These are phyloP conservation scores for Pachliopta kotzebuea DNA, from an alignment of 2,888 invertebrate genomes.

Conservation along the genomic window DNA sequence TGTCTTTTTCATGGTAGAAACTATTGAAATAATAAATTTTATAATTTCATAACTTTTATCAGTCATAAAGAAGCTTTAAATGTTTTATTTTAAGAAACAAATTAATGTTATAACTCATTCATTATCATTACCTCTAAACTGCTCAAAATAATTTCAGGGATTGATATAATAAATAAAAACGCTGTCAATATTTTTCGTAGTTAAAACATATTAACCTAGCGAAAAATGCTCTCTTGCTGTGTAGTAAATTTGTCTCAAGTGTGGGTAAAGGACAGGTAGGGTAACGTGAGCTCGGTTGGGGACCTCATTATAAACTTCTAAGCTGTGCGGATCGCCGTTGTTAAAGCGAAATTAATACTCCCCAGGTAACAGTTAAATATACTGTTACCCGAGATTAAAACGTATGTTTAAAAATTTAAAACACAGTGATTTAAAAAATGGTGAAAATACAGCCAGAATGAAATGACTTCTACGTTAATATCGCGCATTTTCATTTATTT, in stretches of 20 bases:
- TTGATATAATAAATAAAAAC: background rate
- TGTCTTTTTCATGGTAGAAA: too few relatives aligned
- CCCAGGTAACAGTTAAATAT: slow-evolving; percentile 13
- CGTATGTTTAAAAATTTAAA: slow-evolving; percentile 4
- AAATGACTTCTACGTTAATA: too few relatives aligned
- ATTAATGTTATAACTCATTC: too few relatives aligned
- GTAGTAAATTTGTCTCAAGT: slow-evolving; percentile 25
- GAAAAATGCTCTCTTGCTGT: slow-evolving; percentile 5
- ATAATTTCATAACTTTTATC: too few relatives aligned
- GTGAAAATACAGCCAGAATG: too few relatives aligned
- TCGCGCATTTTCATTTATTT: too few relatives aligned
- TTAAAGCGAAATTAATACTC: slow-evolving; percentile 26
- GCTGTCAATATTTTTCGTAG: background rate
- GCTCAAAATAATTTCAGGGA: too few relatives aligned
- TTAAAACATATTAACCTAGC: slow-evolving; percentile 1
- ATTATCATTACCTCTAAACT: too few relatives aligned
- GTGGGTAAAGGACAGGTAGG: slow-evolving; percentile 22
- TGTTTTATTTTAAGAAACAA: too few relatives aligned
- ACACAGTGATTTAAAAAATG: background rate
- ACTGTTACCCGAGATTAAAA: slow-evolving; percentile 18
- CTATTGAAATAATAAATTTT: too few relatives aligned
- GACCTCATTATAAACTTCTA: slow-evolving; percentile 29
- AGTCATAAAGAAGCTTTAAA: too few relatives aligned
- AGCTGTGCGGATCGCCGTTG: slow-evolving; percentile 19
- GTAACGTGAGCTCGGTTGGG: slow-evolving; percentile 24